Evolutionary conservation across 2,113 vertebrate species (phyloP).

Genomic region (Xiphias gladius): DNA sequence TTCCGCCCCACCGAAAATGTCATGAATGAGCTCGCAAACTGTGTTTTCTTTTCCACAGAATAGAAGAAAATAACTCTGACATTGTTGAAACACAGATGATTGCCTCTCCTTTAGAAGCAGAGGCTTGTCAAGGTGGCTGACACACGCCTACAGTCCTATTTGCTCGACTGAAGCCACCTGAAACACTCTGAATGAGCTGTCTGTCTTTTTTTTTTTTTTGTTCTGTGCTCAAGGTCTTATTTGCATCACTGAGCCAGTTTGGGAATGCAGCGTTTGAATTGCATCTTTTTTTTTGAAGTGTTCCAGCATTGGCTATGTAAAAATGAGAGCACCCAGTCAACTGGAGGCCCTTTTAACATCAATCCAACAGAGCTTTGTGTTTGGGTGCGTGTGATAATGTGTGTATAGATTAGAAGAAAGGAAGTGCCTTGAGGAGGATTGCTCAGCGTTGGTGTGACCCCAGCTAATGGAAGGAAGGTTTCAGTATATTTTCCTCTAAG

Average conservation of each 20-base stretch:
- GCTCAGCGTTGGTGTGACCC: conserved; percentile 5
- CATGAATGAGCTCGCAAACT: conserved; percentile 37
- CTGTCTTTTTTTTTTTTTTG: background rate
- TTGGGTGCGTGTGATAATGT: background rate
- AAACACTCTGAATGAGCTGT: background rate
- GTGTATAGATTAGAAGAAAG: background rate
- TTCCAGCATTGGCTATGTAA: background rate
- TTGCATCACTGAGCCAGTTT: conserved; percentile 38
- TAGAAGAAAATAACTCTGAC: conserved; percentile 8
- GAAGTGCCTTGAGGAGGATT: background rate
- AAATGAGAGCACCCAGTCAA: conserved; percentile 16
- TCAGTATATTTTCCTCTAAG: background rate
- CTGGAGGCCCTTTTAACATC: conserved; percentile 1
- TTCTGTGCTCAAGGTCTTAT: conserved; percentile 26
- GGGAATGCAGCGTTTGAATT: conserved; percentile 33
- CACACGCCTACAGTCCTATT: background rate
- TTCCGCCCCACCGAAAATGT: conserved; percentile 38
- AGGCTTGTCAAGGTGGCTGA: conserved; percentile 6
- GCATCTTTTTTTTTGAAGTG: background rate
- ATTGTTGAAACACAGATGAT: conserved; percentile 35
- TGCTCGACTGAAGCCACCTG: background rate
- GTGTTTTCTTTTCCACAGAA: conserved; percentile 30
- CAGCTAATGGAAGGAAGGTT: conserved; percentile 4
- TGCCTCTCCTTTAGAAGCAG: background rate
- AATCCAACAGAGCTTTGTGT: conserved; percentile 7